These are phyloP conservation scores for Arnoldichthys spilopterus DNA, from an alignment of 2,797 vertebrate genomes.

Conservation along the genomic window DNA sequence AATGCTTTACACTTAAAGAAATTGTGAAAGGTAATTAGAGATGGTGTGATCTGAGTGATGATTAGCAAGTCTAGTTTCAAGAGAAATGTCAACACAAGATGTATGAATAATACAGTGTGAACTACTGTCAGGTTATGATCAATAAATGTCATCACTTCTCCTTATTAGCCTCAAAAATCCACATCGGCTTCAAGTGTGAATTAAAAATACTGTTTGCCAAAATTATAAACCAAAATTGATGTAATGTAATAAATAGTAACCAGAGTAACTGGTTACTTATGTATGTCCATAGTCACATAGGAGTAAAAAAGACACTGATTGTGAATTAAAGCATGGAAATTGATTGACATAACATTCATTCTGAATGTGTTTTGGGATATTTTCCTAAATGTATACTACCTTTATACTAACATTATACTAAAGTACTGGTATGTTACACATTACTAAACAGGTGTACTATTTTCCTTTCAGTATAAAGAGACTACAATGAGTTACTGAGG, in stretches of 20 bases:
- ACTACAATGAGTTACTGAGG: background rate
- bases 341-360: too few relatives aligned
- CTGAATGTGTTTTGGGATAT: background rate
- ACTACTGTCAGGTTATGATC: background rate
- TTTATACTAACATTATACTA: too few relatives aligned
- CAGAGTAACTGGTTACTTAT: background rate
- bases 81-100: constrained; percentile 28
- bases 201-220: background rate
- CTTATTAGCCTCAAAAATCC: constrained; percentile 27
- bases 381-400: background rate
- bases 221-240: background rate
- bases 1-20: background rate
- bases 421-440: too few relatives aligned
- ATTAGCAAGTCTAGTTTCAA: constrained; percentile 29
- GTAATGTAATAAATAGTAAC: background rate
- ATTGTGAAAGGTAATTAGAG: constrained; percentile 35
- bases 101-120: constrained; percentile 48
- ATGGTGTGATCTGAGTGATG: constrained; percentile 10
- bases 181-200: constrained; percentile 4
- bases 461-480: background rate
- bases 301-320: background rate
- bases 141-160: constrained; percentile 3
- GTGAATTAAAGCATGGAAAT: background rate
- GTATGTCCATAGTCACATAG: background rate
- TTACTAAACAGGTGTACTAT: background rate